Evolutionary conservation across 2,113 vertebrate genomes (phyloP).

Genomic region (Xenopus tropicalis): DNA sequence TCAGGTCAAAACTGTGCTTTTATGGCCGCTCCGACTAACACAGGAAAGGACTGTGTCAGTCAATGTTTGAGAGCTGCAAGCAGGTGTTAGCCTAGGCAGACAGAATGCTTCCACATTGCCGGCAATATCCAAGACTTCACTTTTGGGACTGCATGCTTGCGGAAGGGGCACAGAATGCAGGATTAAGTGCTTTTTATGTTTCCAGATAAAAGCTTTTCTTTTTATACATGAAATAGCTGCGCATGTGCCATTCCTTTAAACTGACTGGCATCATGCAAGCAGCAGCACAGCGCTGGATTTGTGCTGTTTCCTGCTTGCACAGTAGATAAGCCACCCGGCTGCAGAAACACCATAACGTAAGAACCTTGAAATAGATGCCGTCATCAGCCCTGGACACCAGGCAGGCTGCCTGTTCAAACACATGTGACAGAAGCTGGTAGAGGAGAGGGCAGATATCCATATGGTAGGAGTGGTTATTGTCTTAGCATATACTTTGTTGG

Average conservation of each 20-base stretch:
- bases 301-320: constrained; percentile 2
- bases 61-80: constrained; percentile 52
- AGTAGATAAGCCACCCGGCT: constrained; percentile 53
- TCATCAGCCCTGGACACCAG: constrained; percentile 63
- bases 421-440: constrained; percentile 68
- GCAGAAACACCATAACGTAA: constrained; percentile 70
- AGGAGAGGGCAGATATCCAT: constrained; percentile 64
- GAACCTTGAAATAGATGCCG: constrained; percentile 77
- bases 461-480: constrained; percentile 67
- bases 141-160: constrained; percentile 25
- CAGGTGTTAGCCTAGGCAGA: constrained; percentile 51
- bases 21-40: not conserved
- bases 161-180: constrained; percentile 32
- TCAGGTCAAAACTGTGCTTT: not conserved
- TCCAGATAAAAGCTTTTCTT: not conserved
- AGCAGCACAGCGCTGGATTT: constrained; percentile 34
- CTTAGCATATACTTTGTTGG: constrained; percentile 59
- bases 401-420: constrained; percentile 62
- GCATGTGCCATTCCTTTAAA: too few relatives aligned
- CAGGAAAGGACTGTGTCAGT: constrained; percentile 44
- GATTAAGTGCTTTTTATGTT: constrained; percentile 35
- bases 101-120: constrained; percentile 50
- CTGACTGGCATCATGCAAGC: not conserved
- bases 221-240: not conserved
- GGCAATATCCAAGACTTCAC: constrained; percentile 44